phyloP scores from a whole-genome alignment of 2,113 vertebrate genomes.

The Toxotes jaculatrix region DNA sequence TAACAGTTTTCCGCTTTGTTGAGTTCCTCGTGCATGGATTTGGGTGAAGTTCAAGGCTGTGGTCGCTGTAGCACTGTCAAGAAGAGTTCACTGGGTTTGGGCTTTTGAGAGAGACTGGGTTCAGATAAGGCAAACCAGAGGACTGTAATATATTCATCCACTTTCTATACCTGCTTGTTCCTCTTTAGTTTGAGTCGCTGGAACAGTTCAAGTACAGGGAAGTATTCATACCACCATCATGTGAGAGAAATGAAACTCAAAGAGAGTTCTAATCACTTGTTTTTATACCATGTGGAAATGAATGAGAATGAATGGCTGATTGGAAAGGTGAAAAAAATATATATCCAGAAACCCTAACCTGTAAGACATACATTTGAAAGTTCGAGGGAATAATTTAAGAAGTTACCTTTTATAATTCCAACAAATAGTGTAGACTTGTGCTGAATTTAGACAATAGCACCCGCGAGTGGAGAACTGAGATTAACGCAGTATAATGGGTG shows the following conservation, averaged over 20 bases:
- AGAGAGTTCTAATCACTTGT: background rate
- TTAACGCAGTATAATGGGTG: background rate
- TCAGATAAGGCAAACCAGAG: background rate
- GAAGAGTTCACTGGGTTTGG: background rate
- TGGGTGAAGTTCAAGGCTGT: constrained; percentile 9
- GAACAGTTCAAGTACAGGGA: constrained; percentile 6
- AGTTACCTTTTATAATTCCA: too few relatives aligned
- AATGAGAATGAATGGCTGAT: too few relatives aligned
- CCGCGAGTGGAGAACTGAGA: constrained; percentile 14
- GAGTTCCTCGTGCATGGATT: constrained; percentile 15
- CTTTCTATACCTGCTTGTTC: background rate
- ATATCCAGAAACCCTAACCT: too few relatives aligned
- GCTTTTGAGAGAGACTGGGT: constrained; percentile 5
- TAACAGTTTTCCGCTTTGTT: constrained; percentile 8
- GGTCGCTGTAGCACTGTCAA: background rate
- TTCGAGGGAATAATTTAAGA: too few relatives aligned
- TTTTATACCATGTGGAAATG: too few relatives aligned
- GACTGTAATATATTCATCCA: constrained; percentile 3
- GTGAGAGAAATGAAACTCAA: background rate
- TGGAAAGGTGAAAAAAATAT: too few relatives aligned
- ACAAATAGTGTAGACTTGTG: too few relatives aligned
- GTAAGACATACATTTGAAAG: too few relatives aligned
- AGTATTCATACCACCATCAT: background rate
- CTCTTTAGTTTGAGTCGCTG: background rate
- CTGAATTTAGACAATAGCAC: constrained; percentile 40